These are phyloP conservation scores for Drosophila neocordata DNA, from an alignment of 1,140 invertebrate genomes.

Conservation along the genomic window DNA sequence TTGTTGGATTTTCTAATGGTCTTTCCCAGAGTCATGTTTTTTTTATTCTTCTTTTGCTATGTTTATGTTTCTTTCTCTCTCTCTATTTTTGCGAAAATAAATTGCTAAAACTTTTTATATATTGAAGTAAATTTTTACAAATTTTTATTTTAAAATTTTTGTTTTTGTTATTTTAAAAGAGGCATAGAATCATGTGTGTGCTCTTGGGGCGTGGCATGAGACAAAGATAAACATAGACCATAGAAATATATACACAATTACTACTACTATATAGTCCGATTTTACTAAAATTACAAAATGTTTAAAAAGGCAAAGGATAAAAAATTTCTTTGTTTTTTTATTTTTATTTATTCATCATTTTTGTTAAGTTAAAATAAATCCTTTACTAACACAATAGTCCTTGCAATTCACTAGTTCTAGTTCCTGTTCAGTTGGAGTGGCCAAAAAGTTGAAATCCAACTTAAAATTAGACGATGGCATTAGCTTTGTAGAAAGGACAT, in stretches of 20 bases:
- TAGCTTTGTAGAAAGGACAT: background rate
- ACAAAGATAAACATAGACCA: too few relatives aligned
- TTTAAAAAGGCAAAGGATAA: too few relatives aligned
- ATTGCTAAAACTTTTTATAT: constrained; percentile 2
- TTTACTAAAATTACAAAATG: too few relatives aligned
- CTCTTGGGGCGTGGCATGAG: background rate
- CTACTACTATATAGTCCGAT: too few relatives aligned
- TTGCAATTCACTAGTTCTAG: too few relatives aligned
- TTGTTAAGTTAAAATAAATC: too few relatives aligned
- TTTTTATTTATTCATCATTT: too few relatives aligned
- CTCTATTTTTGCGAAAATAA: background rate
- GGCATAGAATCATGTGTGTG: constrained; percentile 12
- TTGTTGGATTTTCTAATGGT: constrained; percentile 46
- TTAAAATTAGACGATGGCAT: background rate
- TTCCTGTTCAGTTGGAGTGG: too few relatives aligned
- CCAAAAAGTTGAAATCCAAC: background rate
- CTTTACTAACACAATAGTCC: too few relatives aligned
- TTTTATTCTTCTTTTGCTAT: constrained; percentile 33
- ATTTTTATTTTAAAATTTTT: constrained; percentile 52
- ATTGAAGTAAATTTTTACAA: constrained; percentile 4
- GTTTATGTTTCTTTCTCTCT: constrained; percentile 6
- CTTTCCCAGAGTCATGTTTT: constrained; percentile 51
- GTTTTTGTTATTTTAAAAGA: constrained; percentile 12
- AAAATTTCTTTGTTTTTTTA: too few relatives aligned
- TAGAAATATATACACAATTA: too few relatives aligned